These are phyloP conservation scores for Xenentodon cancila DNA, from an alignment of 2,797 vertebrate genomes.

Conservation along the genomic window DNA sequence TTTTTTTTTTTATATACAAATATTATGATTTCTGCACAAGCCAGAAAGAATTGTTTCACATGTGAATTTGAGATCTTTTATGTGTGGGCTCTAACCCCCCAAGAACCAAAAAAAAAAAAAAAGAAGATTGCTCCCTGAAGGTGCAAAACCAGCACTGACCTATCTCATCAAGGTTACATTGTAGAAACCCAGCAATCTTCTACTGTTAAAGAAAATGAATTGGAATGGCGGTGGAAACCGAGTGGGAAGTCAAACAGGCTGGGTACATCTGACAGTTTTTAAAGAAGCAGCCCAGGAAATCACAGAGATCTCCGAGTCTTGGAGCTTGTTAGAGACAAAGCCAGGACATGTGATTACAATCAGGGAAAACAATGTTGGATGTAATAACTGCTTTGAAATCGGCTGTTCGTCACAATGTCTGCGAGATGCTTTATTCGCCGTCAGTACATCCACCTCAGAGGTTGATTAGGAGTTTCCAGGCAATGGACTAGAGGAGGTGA, in stretches of 20 bases:
- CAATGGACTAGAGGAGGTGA: slow-evolving; percentile 24
- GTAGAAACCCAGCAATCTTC: slow-evolving; percentile 48
- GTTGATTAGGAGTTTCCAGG: slow-evolving; percentile 62
- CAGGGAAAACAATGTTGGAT: slow-evolving; percentile 50
- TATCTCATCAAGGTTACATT: slow-evolving; percentile 59
- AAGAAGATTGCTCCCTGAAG: slow-evolving; percentile 19
- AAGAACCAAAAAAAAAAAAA: not conserved
- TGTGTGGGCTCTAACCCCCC: no score
- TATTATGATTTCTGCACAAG: not conserved
- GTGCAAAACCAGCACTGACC: slow-evolving; percentile 37
- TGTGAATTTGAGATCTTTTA: no score
- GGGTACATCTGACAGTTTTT: slow-evolving; percentile 42
- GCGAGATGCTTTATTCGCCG: slow-evolving; percentile 31
- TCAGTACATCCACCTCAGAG: slow-evolving; percentile 30
- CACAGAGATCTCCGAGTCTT: slow-evolving; percentile 36
- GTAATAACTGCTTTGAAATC: slow-evolving; percentile 64
- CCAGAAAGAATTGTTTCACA: not conserved
- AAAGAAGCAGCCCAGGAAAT: slow-evolving; percentile 38
- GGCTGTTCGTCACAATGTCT: slow-evolving; percentile 35
- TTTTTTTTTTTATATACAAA: not conserved
- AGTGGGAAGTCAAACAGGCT: slow-evolving; percentile 46
- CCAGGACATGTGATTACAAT: slow-evolving; percentile 74
- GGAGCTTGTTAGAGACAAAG: slow-evolving; percentile 48
- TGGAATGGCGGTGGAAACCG: slow-evolving; percentile 45
- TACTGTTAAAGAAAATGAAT: slow-evolving; percentile 57